Evolutionary conservation across 1,140 invertebrate species (phyloP).

Genomic region (Diprion similis): DNA sequence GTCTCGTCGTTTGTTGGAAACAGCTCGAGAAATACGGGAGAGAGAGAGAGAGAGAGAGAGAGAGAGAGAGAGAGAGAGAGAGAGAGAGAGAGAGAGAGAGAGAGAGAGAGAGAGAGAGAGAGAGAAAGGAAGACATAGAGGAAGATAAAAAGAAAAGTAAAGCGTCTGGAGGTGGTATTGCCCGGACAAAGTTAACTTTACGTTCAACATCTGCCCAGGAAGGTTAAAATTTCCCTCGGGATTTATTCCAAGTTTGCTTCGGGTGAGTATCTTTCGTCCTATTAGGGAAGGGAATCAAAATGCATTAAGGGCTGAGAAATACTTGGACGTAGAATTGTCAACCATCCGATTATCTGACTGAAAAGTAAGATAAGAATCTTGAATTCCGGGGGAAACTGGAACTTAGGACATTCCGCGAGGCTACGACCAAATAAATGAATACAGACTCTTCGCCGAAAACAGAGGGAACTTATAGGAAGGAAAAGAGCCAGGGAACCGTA

Average conservation of each 20-base stretch:
- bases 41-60: constrained; percentile 10
- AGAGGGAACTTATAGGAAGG: neutral
- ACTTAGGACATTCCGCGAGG: neutral
- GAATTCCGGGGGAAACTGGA: neutral
- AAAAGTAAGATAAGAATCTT: neutral
- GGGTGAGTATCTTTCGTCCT: constrained; percentile 40
- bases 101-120: constrained; percentile 35
- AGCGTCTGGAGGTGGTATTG: constrained; percentile 25
- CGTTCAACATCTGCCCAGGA: constrained; percentile 53
- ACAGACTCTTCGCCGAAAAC: neutral
- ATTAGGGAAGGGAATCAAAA: neutral
- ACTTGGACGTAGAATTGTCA: neutral
- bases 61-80: constrained; percentile 24
- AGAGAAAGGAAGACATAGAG: constrained; percentile 9
- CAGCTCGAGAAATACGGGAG: constrained; percentile 31
- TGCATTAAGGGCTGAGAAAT: neutral
- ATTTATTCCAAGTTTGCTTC: constrained; percentile 47
- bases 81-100: constrained; percentile 19
- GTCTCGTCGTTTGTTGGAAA: constrained; percentile 50
- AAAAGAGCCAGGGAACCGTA: neutral
- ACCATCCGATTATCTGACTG: neutral
- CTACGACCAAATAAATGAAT: neutral
- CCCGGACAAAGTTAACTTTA: constrained; percentile 52
- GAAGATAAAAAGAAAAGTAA: no score
- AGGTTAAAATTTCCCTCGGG: constrained; percentile 57